Conservation (phyloP, 2,888 invertebrate species). For the Nymphalis urticae region DNA sequence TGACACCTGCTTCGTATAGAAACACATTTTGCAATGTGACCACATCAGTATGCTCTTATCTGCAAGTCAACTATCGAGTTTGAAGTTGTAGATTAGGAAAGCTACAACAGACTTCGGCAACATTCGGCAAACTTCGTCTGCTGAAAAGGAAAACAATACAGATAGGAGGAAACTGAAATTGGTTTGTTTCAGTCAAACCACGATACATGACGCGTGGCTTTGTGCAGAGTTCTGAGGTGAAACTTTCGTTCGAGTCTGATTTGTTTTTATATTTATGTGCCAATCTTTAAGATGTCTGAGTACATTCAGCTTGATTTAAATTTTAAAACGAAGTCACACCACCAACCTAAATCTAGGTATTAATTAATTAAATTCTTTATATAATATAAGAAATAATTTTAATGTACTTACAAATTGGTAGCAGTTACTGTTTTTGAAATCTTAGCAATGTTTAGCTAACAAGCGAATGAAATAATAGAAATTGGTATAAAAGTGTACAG, state of each 20-base stretch:
- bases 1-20: too few relatives aligned
- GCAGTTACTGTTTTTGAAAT: too few relatives aligned
- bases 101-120: slow-evolving; percentile 48
- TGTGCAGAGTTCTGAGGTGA: slow-evolving; percentile 3
- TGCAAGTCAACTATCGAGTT: slow-evolving; percentile 31
- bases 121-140: slow-evolving; percentile 42
- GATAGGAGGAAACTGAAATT: slow-evolving; percentile 28
- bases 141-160: slow-evolving; percentile 33
- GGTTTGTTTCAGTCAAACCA: slow-evolving; percentile 27
- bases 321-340: neutral
- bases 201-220: slow-evolving; percentile 17
- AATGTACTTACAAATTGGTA: too few relatives aligned
- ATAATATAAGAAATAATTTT: too few relatives aligned
- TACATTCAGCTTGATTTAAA: neutral
- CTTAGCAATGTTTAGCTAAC: too few relatives aligned
- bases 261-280: slow-evolving; percentile 14
- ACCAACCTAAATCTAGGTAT: too few relatives aligned
- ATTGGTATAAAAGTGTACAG: too few relatives aligned
- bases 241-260: slow-evolving; percentile 10
- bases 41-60: slow-evolving; percentile 1
- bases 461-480: too few relatives aligned
- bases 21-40: neutral
- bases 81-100: slow-evolving; percentile 47
- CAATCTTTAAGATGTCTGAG: neutral
- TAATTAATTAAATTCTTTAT: too few relatives aligned